Base-by-base conservation (phyloP, 2,888 invertebrate species). In the Sarcophaga caerulescens region DNA sequence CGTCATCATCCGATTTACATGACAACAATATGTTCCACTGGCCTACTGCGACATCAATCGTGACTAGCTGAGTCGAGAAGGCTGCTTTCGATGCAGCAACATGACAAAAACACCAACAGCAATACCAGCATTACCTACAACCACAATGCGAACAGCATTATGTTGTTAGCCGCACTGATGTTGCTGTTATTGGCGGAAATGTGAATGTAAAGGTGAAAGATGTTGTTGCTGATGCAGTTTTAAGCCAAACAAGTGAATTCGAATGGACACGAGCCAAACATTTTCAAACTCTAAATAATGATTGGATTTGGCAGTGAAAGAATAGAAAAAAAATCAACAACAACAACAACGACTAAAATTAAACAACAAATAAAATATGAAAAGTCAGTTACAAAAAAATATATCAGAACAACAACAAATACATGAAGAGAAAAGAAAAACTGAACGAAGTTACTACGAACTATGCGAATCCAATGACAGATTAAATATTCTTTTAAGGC, bases 31-130 rank as follows among this genome's bases (percentile, higher is more conserved):
- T 89, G 84, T 90, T 90, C 90, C 91, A 89, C 89, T 91, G 90
- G 92, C 91, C 91, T 87, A 91, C 90, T 89, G 91, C 91, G 84
- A 89, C 91, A 88, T 91, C 92, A 83, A 91, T 93, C 89, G 92
- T 93, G 89, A 92, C 92, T 89, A 93, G 93, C 92, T 93, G 93
- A 93, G 91, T 77, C 66, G 79, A 79, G 81, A 69, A 84, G 75
- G 76, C 81, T 80, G 79, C 87, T 45, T 83, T 74, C 68, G 79
- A 84, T 73, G 70, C 87, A 82, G 87, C 79, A 86, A 85, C 83
- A 87, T 84, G 87, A 83, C 85, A 87, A 78, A 47, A 65, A 47
- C 79, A 76, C 47, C 86, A 84, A 75, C 84, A 81, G 35, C 66
- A 47, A 60, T 60, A 57, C 19, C 65, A 84, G 47, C 80, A 83